Evolutionary conservation across 2,797 vertebrate species (phyloP).

Genomic region (Liasis olivaceus): DNA sequence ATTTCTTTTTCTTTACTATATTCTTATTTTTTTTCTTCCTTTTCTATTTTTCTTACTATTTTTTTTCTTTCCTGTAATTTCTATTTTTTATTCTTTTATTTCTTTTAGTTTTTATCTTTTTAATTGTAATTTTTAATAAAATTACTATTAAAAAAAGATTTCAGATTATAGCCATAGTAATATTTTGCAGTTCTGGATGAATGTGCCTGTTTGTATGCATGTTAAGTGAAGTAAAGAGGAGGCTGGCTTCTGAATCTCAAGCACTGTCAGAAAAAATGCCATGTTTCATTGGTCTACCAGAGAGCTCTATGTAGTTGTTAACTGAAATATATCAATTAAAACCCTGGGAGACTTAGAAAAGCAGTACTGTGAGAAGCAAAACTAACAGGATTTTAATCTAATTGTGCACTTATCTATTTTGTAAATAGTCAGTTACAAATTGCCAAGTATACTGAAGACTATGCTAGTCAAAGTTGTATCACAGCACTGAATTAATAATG

Average conservation of each 20-base stretch:
- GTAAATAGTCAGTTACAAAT: conserved; percentile 32
- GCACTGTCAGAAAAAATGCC: neutral
- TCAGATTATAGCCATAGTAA: neutral
- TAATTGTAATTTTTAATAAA: too few relatives aligned
- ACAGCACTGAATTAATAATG: conserved; percentile 5
- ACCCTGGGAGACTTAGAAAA: conserved; percentile 27
- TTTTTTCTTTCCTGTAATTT: too few relatives aligned
- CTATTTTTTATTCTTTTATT: too few relatives aligned
- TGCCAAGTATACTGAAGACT: conserved; percentile 8
- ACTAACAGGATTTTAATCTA: conserved; percentile 25
- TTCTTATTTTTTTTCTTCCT: too few relatives aligned
- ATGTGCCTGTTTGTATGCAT: neutral
- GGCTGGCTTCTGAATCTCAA: neutral
- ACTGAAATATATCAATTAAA: conserved; percentile 1
- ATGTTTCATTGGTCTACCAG: neutral
- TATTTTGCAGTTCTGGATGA: conserved; percentile 22
- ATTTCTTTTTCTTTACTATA: too few relatives aligned
- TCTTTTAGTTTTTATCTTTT: too few relatives aligned
- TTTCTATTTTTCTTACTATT: too few relatives aligned
- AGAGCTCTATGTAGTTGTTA: neutral
- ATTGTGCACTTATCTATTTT: conserved; percentile 16
- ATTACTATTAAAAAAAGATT: neutral
- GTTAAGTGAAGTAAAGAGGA: neutral
- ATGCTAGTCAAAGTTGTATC: conserved; percentile 28
- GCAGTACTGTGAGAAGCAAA: neutral